A percentile compares a stretch with the other conserved stretches of the same genome.
phyloP scores from a whole-genome alignment of 2,113 vertebrate species.

The Macrotis lagotis region DNA sequence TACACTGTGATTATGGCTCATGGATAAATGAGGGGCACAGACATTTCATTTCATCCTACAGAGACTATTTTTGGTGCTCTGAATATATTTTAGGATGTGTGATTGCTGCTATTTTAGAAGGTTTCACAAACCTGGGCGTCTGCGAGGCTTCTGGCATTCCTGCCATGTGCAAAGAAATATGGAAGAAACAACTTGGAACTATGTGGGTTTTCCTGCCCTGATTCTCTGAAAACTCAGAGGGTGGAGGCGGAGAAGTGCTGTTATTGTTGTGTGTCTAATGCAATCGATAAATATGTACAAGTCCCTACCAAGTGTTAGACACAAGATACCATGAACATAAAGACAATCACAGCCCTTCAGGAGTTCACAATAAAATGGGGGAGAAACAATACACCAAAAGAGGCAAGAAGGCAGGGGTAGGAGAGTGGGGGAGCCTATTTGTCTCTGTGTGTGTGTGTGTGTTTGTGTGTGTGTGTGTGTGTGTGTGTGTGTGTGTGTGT shows the following conservation, averaged over 20 bases:
- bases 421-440: not conserved
- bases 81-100: conserved; percentile 54
- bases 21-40: conserved; percentile 35
- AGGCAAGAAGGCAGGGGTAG: not conserved
- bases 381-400: not conserved
- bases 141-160: not conserved
- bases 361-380: not conserved
- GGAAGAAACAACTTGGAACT: not conserved
- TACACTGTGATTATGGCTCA: conserved; percentile 46
- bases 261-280: not conserved
- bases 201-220: not conserved
- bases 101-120: conserved; percentile 8
- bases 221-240: not conserved
- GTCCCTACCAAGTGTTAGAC: not conserved
- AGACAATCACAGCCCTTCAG: not conserved
- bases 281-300: not conserved
- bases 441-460: too few species aligned
- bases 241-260: too few species aligned
- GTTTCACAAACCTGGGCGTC: not conserved
- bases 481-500: fast-evolving
- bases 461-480: not conserved
- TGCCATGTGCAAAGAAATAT: conserved; percentile 39
- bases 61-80: conserved; percentile 39
- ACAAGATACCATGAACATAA: not conserved
- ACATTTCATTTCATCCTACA: conserved; percentile 35